These are phyloP conservation scores for Anneissia japonica DNA, from an alignment of 35 echinoderm and acorn worm genomes.

Conservation along the genomic window DNA sequence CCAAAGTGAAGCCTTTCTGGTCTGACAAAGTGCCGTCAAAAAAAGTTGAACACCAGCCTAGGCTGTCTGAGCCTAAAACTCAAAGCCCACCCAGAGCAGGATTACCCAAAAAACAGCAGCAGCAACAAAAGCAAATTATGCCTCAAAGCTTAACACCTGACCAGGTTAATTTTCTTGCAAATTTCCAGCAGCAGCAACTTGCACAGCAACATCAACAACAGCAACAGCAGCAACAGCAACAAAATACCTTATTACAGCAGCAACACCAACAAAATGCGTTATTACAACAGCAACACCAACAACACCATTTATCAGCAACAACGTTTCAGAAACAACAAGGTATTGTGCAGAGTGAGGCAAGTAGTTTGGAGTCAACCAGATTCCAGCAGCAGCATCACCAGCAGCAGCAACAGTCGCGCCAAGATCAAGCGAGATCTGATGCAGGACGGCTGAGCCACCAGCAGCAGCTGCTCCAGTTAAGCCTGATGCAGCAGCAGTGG, in stretches of 20 bases:
- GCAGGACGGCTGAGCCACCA: not conserved
- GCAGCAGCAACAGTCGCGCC: not conserved
- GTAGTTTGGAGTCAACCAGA: not conserved
- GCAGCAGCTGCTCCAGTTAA: slow-evolving; percentile 20
- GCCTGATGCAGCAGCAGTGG: slow-evolving; percentile 11
- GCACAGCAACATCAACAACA: slow-evolving; percentile 20
- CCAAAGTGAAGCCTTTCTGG: not conserved
- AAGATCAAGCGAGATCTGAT: not conserved
- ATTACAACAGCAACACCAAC: not conserved
- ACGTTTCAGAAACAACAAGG: not conserved
- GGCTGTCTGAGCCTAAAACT: not conserved
- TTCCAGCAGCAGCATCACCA: slow-evolving; percentile 7
- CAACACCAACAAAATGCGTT: slow-evolving; percentile 7
- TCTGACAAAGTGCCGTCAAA: not conserved
- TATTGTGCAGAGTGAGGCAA: not conserved
- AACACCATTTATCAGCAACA: no score
- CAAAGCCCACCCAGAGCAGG: not conserved
- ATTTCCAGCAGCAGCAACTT: not conserved
- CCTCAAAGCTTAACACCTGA: not conserved
- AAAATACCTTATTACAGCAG: not conserved
- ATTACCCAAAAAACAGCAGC: not conserved
- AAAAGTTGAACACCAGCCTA: not conserved
- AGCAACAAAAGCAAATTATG: not conserved
- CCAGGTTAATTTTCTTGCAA: not conserved
- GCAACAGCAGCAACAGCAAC: not conserved